These are phyloP conservation scores for Lycocorax pyrrhopterus DNA, from an alignment of 2,113 vertebrate genomes.

Conservation along the genomic window DNA sequence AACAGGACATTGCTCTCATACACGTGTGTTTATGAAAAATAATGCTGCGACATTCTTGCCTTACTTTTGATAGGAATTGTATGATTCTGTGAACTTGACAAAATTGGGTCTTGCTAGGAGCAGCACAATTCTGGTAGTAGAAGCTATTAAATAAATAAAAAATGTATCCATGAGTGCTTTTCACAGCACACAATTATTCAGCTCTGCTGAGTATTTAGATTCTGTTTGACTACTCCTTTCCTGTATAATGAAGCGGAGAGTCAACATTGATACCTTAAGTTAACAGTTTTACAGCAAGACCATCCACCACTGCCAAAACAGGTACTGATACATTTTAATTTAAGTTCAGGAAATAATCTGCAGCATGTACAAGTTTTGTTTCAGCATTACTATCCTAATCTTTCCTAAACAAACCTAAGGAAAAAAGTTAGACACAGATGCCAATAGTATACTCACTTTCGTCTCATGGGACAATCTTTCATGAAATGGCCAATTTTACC, in stretches of 20 bases:
- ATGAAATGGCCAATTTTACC: constrained; percentile 97
- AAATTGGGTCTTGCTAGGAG: neutral
- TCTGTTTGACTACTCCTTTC: neutral
- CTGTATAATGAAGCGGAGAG: neutral
- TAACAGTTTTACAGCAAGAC: neutral
- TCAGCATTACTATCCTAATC: neutral
- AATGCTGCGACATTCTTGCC: neutral
- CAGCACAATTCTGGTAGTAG: neutral
- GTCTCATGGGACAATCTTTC: constrained; percentile 92
- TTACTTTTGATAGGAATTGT: neutral
- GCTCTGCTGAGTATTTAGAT: neutral
- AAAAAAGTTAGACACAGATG: neutral
- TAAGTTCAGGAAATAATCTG: neutral
- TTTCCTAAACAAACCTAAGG: neutral
- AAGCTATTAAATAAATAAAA: neutral
- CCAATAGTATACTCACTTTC: constrained; percentile 76
- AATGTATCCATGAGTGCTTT: neutral
- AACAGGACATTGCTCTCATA: neutral
- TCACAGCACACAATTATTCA: neutral
- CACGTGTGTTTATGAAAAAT: neutral
- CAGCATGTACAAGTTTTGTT: neutral
- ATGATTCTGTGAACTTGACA: neutral
- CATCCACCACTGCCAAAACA: neutral
- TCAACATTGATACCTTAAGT: neutral
- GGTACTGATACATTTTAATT: neutral